Base-by-base conservation (phyloP, 2,888 invertebrate genomes). In the Desoria tigrina region DNA sequence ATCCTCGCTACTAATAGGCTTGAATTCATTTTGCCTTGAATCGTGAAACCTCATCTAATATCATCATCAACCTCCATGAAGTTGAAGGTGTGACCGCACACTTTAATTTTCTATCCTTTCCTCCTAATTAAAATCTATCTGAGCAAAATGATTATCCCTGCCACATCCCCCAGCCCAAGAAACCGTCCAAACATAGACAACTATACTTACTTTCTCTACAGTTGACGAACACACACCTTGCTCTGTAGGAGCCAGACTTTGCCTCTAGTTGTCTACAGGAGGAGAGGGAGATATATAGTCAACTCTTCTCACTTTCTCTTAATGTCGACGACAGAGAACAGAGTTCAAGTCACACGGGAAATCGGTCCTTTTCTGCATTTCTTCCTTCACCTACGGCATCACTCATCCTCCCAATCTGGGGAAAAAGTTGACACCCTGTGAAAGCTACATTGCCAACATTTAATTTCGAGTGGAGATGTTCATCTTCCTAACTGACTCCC, bases 81-180 rank as follows among this genome's bases (percentile, higher is more conserved):
- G 60, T 55, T 65, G 56, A 63, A 65, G 66, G 66, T 66, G 66
- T 66, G 66, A 66, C 65, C 65, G 65, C 65, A 65, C 51, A 56
- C 63, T 66, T 66, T 66, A 66, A 66, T 66, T 66, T 66, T 63
- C 62, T 50, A 63, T 66, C 68, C 68, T 71, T 71, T 66, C 68
- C 64, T 61, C 61, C 68, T 71, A 71, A 71, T 71, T 71, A 71
- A 71, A 71, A 71, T 71, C 71, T 69, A 71, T 71, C 68, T 66
- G 66, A 55, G 66, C 61, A 62, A 66, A 68, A 66, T 66, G 68
- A 71, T 71, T 65, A 61, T 65, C 61, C 56, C 61, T 61, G 65
- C 57, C 61, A 61, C 61, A 61, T 42, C 58, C 27, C 24, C 18
- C 28, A 26, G 18, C 27, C 45, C 18, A 49, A 58, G 58, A 58